Evolutionary conservation across 2,797 vertebrate species (phyloP), one percentile per base, ranked within the genome.

Genomic region (Pipistrellus nathusii): DNA sequence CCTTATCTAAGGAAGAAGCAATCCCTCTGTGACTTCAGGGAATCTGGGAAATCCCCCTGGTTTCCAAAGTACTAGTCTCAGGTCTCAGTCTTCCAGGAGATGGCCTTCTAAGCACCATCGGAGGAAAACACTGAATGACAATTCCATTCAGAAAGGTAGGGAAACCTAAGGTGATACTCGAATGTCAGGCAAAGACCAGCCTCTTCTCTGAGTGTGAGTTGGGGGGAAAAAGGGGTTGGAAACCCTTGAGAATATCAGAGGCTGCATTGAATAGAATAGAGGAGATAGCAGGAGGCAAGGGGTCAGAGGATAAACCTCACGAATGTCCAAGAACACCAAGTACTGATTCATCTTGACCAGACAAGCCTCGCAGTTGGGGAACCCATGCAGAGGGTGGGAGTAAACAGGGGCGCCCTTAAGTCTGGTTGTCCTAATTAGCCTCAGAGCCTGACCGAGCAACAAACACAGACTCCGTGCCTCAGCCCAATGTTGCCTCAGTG

Each of bases 401-500:
- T 4, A 0, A 41, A 20, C 6, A 8, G 14, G 55, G 85, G 68
- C 1, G 0, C 62, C 94, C 66, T 41, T 23, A n/a, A 85, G 69
- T 93, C 93, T 81, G 69, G 8, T 3, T 30, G 17, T 0, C 27
- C 21, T 89, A 86, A 78, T 89, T 78, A 85, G 72, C 62, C 18
- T 80, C 57, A 85, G 89, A 59, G 76, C 15, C 91, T 85, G 77
- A 46, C n/a, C 18, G 1, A 8, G 23, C 41, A 75, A 55, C 35
- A 13, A 32, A 46, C 62, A 11, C 55, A 51, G 2, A 51, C 44
- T 25, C 20, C 0, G 13, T 18, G 20, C 23, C 32, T 78, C 6
- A 0, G 51, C 38, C 44, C 3, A 3, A 10, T 46, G 68, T 68
- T 57, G 1, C 44, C n/a, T 20, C 8, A 0, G 41, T 41, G 30